These are phyloP conservation scores for Myathropa florea DNA, from an alignment of 2,888 invertebrate genomes.

Conservation along the genomic window DNA sequence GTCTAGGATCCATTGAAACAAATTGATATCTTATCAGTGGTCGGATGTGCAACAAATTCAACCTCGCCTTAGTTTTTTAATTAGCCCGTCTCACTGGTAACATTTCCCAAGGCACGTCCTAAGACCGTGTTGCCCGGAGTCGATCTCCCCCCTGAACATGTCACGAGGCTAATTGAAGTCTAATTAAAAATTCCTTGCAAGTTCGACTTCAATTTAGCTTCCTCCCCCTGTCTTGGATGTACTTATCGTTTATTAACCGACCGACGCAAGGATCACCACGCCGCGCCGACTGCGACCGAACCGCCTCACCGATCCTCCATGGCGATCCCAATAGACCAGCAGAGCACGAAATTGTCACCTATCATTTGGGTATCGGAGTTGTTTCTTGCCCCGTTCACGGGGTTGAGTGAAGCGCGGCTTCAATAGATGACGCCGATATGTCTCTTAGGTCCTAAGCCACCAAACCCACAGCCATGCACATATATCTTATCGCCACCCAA, in stretches of 20 bases:
- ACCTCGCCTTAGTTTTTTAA: conserved; percentile 47
- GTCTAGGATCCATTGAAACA: background rate
- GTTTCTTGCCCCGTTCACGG: conserved; percentile 43
- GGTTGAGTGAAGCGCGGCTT: conserved; percentile 72
- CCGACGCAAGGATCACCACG: conserved; percentile 36
- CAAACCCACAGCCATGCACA: conserved; percentile 27
- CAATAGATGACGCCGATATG: conserved; percentile 79
- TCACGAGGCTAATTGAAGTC: conserved; percentile 66
- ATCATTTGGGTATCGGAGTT: conserved; percentile 49
- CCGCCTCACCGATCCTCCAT: conserved; percentile 23
- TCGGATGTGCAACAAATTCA: conserved; percentile 33
- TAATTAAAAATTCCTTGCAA: conserved; percentile 59
- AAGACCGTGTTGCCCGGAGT: background rate
- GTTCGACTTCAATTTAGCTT: conserved; percentile 4
- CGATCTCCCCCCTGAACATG: conserved; percentile 13
- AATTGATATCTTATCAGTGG: conserved; percentile 44
- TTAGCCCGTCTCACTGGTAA: conserved; percentile 32
- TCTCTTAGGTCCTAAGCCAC: conserved; percentile 74
- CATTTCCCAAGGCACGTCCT: conserved; percentile 12
- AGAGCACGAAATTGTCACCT: conserved; percentile 66
- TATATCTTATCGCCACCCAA: conserved; percentile 68
- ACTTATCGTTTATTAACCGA: conserved; percentile 35
- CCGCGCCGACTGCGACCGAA: background rate
- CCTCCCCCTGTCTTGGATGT: background rate
- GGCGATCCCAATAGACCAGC: conserved; percentile 44